Evolutionary conservation across 1,140 invertebrate genomes (phyloP).

Genomic region (Rhagoletis zephyria): DNA sequence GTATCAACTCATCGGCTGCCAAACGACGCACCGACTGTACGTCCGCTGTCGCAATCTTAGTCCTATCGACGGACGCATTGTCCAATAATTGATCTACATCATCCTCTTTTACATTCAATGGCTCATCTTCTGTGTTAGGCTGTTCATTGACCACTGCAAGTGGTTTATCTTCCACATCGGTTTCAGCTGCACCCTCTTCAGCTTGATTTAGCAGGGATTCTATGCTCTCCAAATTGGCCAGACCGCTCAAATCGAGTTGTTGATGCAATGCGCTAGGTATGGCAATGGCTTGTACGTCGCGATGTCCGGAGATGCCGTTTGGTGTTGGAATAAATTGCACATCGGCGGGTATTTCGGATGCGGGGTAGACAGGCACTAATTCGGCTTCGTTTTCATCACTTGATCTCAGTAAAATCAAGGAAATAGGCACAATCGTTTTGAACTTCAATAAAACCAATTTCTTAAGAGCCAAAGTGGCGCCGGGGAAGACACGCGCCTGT

Average conservation of each 20-base stretch:
- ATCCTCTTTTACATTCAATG: constrained; percentile 64
- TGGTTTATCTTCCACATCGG: constrained; percentile 60
- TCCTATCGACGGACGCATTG: constrained; percentile 50
- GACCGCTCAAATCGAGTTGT: constrained; percentile 67
- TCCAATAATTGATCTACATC: constrained; percentile 68
- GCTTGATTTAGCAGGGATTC: constrained; percentile 64
- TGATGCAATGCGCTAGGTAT: constrained; percentile 69
- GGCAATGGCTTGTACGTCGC: constrained; percentile 70
- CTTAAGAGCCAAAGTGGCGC: constrained; percentile 69
- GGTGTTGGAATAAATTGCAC: constrained; percentile 71
- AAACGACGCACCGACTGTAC: constrained; percentile 47
- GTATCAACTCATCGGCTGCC: background rate
- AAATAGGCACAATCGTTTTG: constrained; percentile 71
- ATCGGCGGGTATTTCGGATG: constrained; percentile 69
- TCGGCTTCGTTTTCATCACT: constrained; percentile 70
- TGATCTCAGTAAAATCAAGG: constrained; percentile 67
- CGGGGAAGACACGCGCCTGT: constrained; percentile 68
- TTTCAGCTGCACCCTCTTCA: constrained; percentile 24
- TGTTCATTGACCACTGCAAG: constrained; percentile 64
- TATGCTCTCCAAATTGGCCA: constrained; percentile 70
- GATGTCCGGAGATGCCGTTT: constrained; percentile 70
- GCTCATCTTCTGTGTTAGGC: constrained; percentile 63
- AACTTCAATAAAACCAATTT: constrained; percentile 70
- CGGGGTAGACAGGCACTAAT: constrained; percentile 69
- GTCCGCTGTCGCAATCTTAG: constrained; percentile 6